phyloP scores from a whole-genome alignment of 2,888 invertebrate species.

The Uropetala carovei region DNA sequence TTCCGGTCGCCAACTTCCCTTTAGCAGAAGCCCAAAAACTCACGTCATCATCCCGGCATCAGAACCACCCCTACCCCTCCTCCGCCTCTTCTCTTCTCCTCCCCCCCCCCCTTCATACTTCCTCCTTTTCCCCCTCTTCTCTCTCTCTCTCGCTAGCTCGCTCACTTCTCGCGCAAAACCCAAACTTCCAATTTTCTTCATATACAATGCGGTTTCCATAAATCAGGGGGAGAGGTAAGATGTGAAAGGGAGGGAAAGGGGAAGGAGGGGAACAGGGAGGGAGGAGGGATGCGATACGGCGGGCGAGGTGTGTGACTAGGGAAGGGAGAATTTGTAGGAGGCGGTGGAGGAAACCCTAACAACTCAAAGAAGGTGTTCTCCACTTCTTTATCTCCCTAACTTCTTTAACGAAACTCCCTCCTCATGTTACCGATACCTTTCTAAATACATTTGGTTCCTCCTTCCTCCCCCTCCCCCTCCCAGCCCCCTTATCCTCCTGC shows the following conservation, averaged over 20 bases:
- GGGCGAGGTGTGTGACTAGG: too few relatives aligned
- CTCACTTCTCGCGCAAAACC: slow-evolving; percentile 30
- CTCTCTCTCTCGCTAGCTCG: background rate
- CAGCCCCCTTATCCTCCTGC: background rate
- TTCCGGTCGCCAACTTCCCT: slow-evolving; percentile 42
- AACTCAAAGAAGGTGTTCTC: slow-evolving; percentile 13
- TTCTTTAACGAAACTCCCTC: background rate
- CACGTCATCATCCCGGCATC: slow-evolving; percentile 56
- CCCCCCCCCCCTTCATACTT: background rate
- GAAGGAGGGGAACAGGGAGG: background rate
- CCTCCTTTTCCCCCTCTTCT: background rate
- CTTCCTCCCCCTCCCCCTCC: background rate
- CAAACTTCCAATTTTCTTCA: slow-evolving; percentile 60
- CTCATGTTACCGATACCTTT: background rate
- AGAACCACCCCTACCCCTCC: background rate
- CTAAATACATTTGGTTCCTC: background rate
- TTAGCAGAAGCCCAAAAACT: slow-evolving; percentile 36
- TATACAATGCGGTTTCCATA: slow-evolving; percentile 52
- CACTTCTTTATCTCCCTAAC: slow-evolving; percentile 40
- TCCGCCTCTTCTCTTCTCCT: background rate
- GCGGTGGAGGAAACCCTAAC: slow-evolving; percentile 21
- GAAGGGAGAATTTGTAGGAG: background rate
- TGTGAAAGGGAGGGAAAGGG: background rate
- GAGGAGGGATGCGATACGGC: background rate
- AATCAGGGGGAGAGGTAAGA: slow-evolving; percentile 26